A percentile compares a stretch with the other conserved stretches of the same genome.
These are phyloP conservation scores for Sterrhoptilus dennistouni DNA, from an alignment of 2,113 vertebrate species.

Conservation along the genomic window DNA sequence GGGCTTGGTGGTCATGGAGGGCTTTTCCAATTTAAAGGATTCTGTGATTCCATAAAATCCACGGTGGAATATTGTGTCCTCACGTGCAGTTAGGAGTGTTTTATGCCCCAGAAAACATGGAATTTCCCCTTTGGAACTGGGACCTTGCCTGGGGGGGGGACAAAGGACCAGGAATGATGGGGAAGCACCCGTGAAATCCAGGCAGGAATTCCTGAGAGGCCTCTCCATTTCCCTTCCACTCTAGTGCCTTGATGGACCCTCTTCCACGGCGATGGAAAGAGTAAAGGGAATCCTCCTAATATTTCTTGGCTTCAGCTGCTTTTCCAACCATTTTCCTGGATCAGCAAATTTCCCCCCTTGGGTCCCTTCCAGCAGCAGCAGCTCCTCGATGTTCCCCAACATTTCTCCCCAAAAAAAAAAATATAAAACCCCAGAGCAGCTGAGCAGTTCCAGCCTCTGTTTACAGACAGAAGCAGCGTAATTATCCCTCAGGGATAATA, in stretches of 20 bases:
- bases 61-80: neutral
- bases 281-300: neutral
- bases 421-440: neutral
- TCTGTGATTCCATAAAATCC: neutral
- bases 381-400: neutral
- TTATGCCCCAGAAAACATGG: neutral
- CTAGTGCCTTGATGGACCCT: neutral
- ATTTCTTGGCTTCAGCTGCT: neutral
- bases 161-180: rapidly evolving
- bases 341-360: neutral
- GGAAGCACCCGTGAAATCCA: rapidly evolving
- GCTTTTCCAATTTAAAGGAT: neutral
- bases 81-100: neutral
- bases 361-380: neutral
- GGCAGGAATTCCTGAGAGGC: neutral
- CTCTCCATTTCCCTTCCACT: rapidly evolving
- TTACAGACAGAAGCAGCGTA: neutral
- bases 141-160: neutral
- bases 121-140: neutral
- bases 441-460: neutral
- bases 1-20: neutral
- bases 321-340: neutral
- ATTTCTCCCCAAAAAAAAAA: neutral
- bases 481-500: neutral
- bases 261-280: neutral